These are phyloP conservation scores for Saccostrea cuccullata DNA, from an alignment of 1,140 invertebrate species.

Conservation along the genomic window DNA sequence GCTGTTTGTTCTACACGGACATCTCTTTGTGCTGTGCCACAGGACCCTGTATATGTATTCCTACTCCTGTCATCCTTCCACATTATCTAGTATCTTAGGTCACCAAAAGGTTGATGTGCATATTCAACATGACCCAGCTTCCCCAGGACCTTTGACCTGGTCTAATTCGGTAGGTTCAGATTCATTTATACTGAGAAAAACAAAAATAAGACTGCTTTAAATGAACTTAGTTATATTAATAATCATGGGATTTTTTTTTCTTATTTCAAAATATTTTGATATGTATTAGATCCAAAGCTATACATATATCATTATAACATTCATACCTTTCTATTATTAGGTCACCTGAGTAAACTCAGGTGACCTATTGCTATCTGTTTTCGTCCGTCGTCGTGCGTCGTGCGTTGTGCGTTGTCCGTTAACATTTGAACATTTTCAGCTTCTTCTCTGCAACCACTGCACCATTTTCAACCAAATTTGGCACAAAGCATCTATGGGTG, in stretches of 20 bases:
- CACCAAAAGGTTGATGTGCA: background rate
- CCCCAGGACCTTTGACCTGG: slow-evolving; percentile 1
- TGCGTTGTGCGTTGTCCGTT: no score
- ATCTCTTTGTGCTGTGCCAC: slow-evolving; percentile 15
- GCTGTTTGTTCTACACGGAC: slow-evolving; percentile 3
- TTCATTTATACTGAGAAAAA: background rate
- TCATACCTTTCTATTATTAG: background rate
- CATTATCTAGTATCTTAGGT: slow-evolving; percentile 8
- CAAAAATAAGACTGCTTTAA: no score
- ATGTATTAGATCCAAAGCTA: background rate
- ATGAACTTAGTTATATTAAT: background rate
- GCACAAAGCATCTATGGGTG: no score
- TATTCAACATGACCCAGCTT: background rate
- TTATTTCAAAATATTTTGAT: background rate
- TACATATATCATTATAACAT: background rate
- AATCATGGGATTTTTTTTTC: background rate
- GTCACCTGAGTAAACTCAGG: no score
- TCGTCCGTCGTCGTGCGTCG: no score
- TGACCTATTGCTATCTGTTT: no score
- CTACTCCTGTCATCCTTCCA: slow-evolving; percentile 5
- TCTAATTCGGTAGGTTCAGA: slow-evolving; percentile 20
- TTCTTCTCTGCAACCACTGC: no score
- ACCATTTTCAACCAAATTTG: no score
- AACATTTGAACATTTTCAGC: no score
- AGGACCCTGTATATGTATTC: background rate